phyloP scores from a whole-genome alignment of 2,113 vertebrate species.

The Montifringilla adamsi region DNA sequence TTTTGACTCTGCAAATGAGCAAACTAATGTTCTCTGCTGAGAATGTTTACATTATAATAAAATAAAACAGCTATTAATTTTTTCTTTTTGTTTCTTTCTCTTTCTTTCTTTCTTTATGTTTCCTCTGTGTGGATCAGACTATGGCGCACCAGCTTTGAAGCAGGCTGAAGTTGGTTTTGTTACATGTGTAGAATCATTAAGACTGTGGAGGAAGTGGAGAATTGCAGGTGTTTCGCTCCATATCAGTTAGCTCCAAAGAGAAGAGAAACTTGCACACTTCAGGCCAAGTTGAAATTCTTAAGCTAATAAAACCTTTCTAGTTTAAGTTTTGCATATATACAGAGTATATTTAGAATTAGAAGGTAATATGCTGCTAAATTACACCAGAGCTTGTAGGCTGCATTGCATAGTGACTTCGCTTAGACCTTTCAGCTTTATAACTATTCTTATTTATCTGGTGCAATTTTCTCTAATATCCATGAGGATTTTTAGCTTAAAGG shows the following conservation, averaged over 20 bases:
- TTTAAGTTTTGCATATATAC: neutral
- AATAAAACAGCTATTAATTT: rapidly evolving
- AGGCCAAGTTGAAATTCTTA: neutral
- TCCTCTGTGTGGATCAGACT: neutral
- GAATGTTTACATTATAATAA: neutral
- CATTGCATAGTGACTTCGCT: neutral
- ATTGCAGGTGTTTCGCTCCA: neutral
- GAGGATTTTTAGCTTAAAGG: neutral
- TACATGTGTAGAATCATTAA: neutral
- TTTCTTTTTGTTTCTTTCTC: no score
- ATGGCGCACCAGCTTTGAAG: neutral
- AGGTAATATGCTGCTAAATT: neutral
- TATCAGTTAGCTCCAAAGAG: neutral
- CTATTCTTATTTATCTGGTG: neutral
- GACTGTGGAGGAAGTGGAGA: neutral
- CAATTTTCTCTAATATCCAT: neutral
- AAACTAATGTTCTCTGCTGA: neutral
- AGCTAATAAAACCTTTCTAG: neutral
- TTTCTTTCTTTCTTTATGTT: neutral
- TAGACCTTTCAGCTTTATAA: neutral
- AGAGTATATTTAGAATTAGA: neutral
- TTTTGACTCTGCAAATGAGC: neutral
- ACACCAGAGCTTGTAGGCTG: neutral
- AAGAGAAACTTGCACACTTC: neutral
- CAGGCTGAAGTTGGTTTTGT: neutral